A percentile compares a stretch with the other conserved stretches of the same genome.
Conservation (phyloP, 2,888 invertebrate genomes). For the Therioaphis trifolii region DNA sequence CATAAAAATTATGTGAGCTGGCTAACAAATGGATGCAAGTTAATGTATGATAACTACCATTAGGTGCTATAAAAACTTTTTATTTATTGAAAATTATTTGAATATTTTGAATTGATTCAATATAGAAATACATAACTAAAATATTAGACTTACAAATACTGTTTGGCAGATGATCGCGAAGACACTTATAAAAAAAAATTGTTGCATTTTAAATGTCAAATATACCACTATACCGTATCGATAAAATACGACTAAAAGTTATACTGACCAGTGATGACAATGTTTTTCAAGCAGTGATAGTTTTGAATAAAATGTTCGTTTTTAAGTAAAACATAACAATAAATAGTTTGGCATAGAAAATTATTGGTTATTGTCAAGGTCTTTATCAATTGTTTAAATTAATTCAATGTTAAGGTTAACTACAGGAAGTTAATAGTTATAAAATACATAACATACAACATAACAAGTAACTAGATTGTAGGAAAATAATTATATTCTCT, state of each 20-base stretch:
- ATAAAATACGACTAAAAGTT: neutral
- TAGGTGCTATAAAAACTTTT: no score
- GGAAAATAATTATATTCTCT: neutral
- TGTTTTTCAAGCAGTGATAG: neutral
- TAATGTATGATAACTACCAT: no score
- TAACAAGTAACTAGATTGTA: neutral
- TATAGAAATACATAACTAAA: neutral
- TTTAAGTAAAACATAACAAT: neutral
- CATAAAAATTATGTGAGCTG: no score
- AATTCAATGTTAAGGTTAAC: slow-evolving; percentile 28
- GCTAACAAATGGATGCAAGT: no score
- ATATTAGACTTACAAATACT: slow-evolving; percentile 29
- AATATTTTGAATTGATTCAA: no score
- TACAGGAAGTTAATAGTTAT: slow-evolving; percentile 29
- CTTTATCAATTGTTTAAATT: slow-evolving; percentile 14
- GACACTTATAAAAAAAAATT: slow-evolving; percentile 20
- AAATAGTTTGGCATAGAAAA: neutral
- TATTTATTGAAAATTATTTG: no score
- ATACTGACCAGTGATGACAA: neutral
- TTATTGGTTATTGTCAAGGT: slow-evolving; percentile 35
- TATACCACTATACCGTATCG: neutral
- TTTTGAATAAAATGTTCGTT: slow-evolving; percentile 9
- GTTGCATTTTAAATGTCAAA: slow-evolving; percentile 39
- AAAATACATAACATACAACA: neutral
- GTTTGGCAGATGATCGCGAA: slow-evolving; percentile 42